Percentiles rank a stretch among this genome's conserved stretches.
Evolutionary conservation across 2,888 invertebrate genomes (phyloP).

Genomic region (Pterostichus madidus): DNA sequence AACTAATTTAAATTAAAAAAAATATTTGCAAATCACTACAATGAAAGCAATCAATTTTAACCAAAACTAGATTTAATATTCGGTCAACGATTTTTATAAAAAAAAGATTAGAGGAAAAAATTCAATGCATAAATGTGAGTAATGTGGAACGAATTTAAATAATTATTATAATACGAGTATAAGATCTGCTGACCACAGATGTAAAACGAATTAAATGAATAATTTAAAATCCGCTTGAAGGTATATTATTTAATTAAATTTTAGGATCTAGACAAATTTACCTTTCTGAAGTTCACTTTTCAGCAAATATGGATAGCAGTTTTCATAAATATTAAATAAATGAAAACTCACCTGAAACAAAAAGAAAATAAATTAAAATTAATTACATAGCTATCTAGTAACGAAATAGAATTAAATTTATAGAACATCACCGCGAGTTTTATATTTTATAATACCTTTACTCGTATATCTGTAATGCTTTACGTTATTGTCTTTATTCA

Average conservation of each 20-base stretch:
- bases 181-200: slow-evolving; percentile 11
- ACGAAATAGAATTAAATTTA: neutral
- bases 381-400: slow-evolving; percentile 16
- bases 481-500: too few species aligned
- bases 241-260: slow-evolving; percentile 48
- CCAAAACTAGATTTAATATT: too few species aligned
- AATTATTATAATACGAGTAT: neutral
- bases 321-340: slow-evolving; percentile 39
- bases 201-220: slow-evolving; percentile 21
- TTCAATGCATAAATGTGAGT: too few species aligned
- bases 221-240: slow-evolving; percentile 41
- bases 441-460: neutral
- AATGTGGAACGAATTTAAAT: neutral
- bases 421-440: neutral
- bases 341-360: slow-evolving; percentile 54
- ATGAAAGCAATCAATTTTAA: too few species aligned
- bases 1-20: too few species aligned
- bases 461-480: neutral
- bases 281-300: slow-evolving; percentile 31
- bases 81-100: too few species aligned
- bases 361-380: slow-evolving; percentile 37
- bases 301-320: slow-evolving; percentile 38
- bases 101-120: too few species aligned
- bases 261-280: slow-evolving; percentile 14
- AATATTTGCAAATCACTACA: too few species aligned